Evolutionary conservation across 2,797 vertebrate genomes (phyloP).

Genomic region (Onychomys arenicola): DNA sequence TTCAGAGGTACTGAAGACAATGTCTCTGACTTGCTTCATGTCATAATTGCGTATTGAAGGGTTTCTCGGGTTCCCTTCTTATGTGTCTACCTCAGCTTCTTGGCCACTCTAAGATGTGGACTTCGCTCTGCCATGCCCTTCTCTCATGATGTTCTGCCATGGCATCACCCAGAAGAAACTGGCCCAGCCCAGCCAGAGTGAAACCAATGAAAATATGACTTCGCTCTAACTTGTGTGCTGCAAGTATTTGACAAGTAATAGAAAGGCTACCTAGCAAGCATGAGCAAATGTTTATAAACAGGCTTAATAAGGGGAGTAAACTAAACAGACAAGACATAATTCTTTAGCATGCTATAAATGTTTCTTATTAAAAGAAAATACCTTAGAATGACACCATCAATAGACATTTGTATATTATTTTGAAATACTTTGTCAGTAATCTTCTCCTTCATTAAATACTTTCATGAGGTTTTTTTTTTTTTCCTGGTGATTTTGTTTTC

Average conservation of each 20-base stretch:
- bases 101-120: neutral
- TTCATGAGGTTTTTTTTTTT: constrained; percentile 31
- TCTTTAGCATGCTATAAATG: neutral
- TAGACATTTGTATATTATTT: constrained; percentile 42
- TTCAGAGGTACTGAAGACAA: neutral
- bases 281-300: neutral
- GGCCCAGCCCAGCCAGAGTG: fast-evolving
- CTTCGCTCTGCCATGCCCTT: neutral
- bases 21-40: neutral
- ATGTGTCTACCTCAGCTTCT: neutral
- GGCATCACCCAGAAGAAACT: neutral
- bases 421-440: neutral
- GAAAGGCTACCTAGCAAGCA: neutral
- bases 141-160: neutral
- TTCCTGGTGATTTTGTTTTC: constrained; percentile 63
- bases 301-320: neutral
- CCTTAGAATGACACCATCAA: neutral
- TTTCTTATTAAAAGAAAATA: constrained; percentile 54
- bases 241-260: neutral
- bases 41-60: neutral
- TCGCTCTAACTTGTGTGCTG: neutral
- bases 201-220: neutral
- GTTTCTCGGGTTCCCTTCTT: neutral
- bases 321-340: neutral
- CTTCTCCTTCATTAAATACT: neutral